Evolutionary conservation across 2,888 invertebrate genomes (phyloP).

Genomic region (Chrysomela aeneicollis): DNA sequence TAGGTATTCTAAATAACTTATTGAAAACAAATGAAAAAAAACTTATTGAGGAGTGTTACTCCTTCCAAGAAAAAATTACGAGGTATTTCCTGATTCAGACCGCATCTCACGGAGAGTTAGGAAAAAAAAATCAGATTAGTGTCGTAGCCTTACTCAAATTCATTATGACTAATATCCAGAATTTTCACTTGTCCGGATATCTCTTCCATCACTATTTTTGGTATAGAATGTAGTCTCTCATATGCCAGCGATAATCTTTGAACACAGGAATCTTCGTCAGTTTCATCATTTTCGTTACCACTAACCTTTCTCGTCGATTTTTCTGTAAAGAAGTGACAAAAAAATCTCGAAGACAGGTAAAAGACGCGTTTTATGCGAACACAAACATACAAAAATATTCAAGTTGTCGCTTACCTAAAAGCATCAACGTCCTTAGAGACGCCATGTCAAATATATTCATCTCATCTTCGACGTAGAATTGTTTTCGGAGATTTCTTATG

Average conservation of each 20-base stretch:
- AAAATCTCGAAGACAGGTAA: too few relatives aligned
- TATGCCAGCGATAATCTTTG: conserved; percentile 73
- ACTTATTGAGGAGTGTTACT: too few relatives aligned
- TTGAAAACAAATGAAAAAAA: too few relatives aligned
- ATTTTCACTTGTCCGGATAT: conserved; percentile 69
- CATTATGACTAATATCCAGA: conserved; percentile 77
- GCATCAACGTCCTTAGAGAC: conserved; percentile 52
- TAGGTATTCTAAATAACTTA: too few relatives aligned
- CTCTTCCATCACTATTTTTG: conserved; percentile 69
- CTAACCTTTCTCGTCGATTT: conserved; percentile 2
- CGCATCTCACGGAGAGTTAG: too few relatives aligned
- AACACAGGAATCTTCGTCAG: conserved; percentile 63
- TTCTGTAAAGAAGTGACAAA: conserved; percentile 13
- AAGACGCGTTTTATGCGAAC: too few relatives aligned
- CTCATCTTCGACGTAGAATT: conserved; percentile 50
- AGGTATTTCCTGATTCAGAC: too few relatives aligned
- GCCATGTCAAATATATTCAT: conserved; percentile 51
- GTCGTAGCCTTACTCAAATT: conserved; percentile 73
- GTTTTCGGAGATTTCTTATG: conserved; percentile 48
- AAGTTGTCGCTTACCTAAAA: conserved; percentile 55
- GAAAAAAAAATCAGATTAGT: too few relatives aligned
- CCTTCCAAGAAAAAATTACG: too few relatives aligned
- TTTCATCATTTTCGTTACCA: conserved; percentile 17
- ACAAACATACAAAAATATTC: too few relatives aligned
- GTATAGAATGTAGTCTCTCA: conserved; percentile 72